Percentiles rank a stretch among this genome's conserved stretches.
These are phyloP conservation scores for Phrynocephalus guinanensis DNA, from an alignment of 2,797 vertebrate species.

Conservation along the genomic window DNA sequence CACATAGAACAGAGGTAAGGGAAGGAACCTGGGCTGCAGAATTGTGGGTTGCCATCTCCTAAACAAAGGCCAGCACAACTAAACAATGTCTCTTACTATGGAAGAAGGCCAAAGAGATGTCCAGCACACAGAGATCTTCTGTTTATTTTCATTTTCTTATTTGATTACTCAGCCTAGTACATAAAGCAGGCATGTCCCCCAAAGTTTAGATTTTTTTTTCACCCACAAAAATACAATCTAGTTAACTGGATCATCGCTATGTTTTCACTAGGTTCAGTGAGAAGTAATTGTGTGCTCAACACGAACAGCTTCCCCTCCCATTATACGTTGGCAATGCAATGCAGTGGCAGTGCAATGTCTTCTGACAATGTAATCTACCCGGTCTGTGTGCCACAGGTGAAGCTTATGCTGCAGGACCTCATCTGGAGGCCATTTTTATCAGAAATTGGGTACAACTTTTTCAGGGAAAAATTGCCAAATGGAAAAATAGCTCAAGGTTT, in stretches of 20 bases:
- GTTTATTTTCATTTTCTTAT: neutral
- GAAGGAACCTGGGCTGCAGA: conserved; percentile 2
- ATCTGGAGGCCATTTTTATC: neutral
- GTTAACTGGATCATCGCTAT: neutral
- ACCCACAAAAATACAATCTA: too few species aligned
- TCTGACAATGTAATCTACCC: too few species aligned
- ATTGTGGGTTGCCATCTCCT: conserved; percentile 13
- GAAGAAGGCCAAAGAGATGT: neutral
- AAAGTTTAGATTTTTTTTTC: neutral
- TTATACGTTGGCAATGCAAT: neutral
- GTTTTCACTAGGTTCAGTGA: neutral
- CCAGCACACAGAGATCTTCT: neutral
- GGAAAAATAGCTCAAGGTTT: neutral
- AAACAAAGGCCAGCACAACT: neutral
- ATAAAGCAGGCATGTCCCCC: neutral
- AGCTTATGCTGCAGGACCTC: neutral
- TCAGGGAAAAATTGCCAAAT: neutral
- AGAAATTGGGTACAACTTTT: neutral
- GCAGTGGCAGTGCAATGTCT: neutral
- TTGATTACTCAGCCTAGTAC: neutral
- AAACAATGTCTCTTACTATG: neutral
- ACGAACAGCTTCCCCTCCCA: neutral
- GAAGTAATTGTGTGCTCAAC: neutral
- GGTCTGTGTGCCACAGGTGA: neutral
- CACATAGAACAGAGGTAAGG: conserved; percentile 18